Evolutionary conservation across 2,888 invertebrate species (phyloP), one percentile per base, ranked within the genome.

Genomic region (Cantharis rufa): DNA sequence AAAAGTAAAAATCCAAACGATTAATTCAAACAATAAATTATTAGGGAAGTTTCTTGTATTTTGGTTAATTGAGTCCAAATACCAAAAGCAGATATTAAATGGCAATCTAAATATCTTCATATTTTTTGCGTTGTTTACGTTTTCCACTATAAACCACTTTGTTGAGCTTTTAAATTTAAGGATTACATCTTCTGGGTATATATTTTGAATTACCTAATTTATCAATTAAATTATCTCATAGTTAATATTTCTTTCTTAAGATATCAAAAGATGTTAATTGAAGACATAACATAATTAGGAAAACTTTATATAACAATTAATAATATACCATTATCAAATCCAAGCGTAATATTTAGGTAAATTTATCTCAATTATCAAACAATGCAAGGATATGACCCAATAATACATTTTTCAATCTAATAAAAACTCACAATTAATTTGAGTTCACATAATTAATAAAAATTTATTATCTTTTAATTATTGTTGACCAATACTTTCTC

Each of bases 371-470:
- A 48, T 48, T 48, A 48, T 48, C n/a, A 21, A 24, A 66, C 64
- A 66, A 66, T 24, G 64, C 21, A 66, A 66, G 64, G 64, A 66
- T 66, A 24, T 66, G 64, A 66, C 64, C 64, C 64, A 24, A 66
- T 21, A 24, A 66, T 18, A 13, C n/a, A 48, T 48, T 13, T 48
- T 48, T 48, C 7, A n/a, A n/a, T n/a, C n/a, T n/a, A n/a, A n/a
- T n/a, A 32, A 32, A 13, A 13, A 5, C 32, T 28, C 48, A 48
- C n/a, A 48, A 48, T 32, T 32, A 32, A 32, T n/a, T 48, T 5
- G n/a, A 48, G 48, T 48, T 48, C 48, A n/a, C 48, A 48, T 48
- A 48, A 48, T 48, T 48, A 48, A 48, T n/a, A 48, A 5, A 48
- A n/a, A 13, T 32, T 13, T 32, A 32, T 32, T 48, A 7, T 48